Percentiles rank a stretch among this genome's conserved stretches.
phyloP scores from a whole-genome alignment of 2,113 vertebrate species.

The Furnarius figulus region DNA sequence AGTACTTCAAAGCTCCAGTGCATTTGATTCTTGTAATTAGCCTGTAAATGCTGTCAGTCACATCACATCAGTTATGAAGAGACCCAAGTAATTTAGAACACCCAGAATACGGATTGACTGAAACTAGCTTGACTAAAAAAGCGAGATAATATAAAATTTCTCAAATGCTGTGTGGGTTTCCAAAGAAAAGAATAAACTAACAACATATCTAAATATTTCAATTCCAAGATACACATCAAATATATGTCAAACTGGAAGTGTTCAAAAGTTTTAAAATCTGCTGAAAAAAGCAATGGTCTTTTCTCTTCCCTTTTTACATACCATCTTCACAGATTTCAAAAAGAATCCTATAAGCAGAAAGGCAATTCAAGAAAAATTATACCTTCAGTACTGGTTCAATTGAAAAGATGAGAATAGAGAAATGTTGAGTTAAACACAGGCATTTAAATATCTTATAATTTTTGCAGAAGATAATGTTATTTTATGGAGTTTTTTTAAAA shows the following conservation, averaged over 20 bases:
- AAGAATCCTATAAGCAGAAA: neutral
- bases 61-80: neutral
- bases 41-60: neutral
- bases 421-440: neutral
- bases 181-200: neutral
- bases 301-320: neutral
- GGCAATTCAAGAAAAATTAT: neutral
- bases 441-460: constrained; percentile 11
- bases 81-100: neutral
- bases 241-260: neutral
- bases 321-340: neutral
- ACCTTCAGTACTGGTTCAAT: neutral
- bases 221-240: neutral
- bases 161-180: neutral
- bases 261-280: neutral
- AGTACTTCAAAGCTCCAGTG: neutral
- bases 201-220: neutral
- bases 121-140: neutral
- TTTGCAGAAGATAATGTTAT: neutral
- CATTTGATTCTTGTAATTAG: neutral
- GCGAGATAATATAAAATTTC: neutral
- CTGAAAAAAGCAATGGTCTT: neutral
- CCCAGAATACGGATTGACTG: neutral
- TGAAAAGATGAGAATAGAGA: neutral
- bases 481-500: constrained; percentile 69